Percentiles rank a stretch among this genome's conserved stretches.
phyloP scores from a whole-genome alignment of 2,797 vertebrate species.

The Hoplostethus mediterraneus region DNA sequence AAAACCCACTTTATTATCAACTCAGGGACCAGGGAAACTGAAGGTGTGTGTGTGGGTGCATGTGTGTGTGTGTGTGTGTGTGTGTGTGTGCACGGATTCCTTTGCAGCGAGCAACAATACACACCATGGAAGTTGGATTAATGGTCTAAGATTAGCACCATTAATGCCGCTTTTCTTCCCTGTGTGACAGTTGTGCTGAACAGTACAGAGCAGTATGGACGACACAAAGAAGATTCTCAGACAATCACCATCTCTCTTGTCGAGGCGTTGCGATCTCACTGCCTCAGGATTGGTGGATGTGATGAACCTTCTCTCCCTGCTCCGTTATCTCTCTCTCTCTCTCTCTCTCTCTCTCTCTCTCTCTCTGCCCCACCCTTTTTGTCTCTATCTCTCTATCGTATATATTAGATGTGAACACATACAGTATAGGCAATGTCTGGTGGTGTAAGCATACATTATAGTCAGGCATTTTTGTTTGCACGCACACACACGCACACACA shows the following conservation, averaged over 20 bases:
- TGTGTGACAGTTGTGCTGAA: conserved; percentile 54
- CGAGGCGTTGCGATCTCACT: conserved; percentile 36
- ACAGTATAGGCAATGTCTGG: conserved; percentile 27
- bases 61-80: conserved; percentile 6
- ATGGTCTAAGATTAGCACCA: conserved; percentile 69
- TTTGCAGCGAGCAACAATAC: conserved; percentile 22
- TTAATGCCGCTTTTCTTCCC: conserved; percentile 61
- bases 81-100: conserved; percentile 25
- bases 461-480: conserved; percentile 54
- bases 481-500: neutral
- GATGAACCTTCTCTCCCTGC: conserved; percentile 43
- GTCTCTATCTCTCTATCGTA: conserved; percentile 17
- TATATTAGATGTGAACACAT: conserved; percentile 29
- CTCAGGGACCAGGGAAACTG: too few species aligned
- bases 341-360: conserved; percentile 25
- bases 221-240: conserved; percentile 64
- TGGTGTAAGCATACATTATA: conserved; percentile 41
- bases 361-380: conserved; percentile 17
- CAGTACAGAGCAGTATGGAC: conserved; percentile 34
- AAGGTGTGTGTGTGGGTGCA: conserved; percentile 1
- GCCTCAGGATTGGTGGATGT: conserved; percentile 41
- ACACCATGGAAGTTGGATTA: conserved; percentile 62
- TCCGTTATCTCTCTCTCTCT: conserved; percentile 32
- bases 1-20: too few species aligned
- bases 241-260: conserved; percentile 48